These are phyloP conservation scores for Selenia dentaria DNA, from an alignment of 2,888 invertebrate species.

Conservation along the genomic window DNA sequence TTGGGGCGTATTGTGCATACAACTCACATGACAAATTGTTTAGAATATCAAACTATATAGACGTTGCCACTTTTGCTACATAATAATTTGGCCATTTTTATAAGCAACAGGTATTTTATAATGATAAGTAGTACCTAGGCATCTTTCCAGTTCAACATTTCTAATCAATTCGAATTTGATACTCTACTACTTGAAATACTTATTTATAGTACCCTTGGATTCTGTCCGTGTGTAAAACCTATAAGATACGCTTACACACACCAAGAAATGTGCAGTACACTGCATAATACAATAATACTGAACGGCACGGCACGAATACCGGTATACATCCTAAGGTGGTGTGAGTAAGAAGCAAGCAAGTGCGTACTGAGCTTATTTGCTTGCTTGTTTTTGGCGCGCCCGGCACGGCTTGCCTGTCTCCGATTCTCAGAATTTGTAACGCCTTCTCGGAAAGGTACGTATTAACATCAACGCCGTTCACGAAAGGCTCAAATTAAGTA, in stretches of 20 bases:
- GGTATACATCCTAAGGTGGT: slow-evolving; percentile 30
- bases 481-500: slow-evolving; percentile 60
- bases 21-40: too few species aligned
- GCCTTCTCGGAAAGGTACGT: slow-evolving; percentile 83
- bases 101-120: too few species aligned
- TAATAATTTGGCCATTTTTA: too few species aligned
- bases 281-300: slow-evolving; percentile 2
- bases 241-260: slow-evolving; percentile 16
- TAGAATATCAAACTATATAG: too few species aligned
- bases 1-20: too few species aligned
- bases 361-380: slow-evolving; percentile 74
- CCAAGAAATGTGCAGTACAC: slow-evolving; percentile 20
- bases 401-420: slow-evolving; percentile 73
- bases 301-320: slow-evolving; percentile 29
- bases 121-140: too few species aligned
- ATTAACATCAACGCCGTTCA: slow-evolving; percentile 73
- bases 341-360: slow-evolving; percentile 50
- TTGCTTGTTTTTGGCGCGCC: slow-evolving; percentile 66
- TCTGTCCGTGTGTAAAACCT: too few species aligned
- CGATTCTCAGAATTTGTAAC: slow-evolving; percentile 81
- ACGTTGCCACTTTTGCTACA: too few species aligned
- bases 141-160: too few species aligned
- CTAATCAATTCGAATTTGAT: too few species aligned
- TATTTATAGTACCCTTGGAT: too few species aligned
- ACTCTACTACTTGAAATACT: too few species aligned